Evolutionary conservation across 1,140 invertebrate genomes (phyloP), one percentile per base, ranked within the genome.

Genomic region (Drosophila ogumai): DNA sequence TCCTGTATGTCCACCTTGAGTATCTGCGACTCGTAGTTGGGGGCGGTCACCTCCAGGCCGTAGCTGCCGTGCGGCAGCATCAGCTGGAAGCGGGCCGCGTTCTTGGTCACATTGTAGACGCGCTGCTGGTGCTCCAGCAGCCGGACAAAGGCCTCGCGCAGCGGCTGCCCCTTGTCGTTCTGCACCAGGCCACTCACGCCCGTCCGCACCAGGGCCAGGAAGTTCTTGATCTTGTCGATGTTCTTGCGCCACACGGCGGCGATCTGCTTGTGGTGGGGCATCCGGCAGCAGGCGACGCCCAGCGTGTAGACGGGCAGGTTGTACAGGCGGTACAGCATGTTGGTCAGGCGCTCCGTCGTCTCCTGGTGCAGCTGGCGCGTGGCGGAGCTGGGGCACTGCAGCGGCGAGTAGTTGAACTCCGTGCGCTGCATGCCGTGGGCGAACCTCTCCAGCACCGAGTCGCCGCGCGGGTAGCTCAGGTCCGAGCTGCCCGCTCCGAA

Each of bases 271-370:
- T 95, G 93, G 2, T 86, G 64, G 0, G 97, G 97, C 94, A 96
- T 96, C 75, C 96, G 96, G 84, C 97, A 98, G 81, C 97, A 98
- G 47, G 95, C 94, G 7, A 95, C 66, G 2, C 95, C 94, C 28
- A 95, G 92, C 0, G 94, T 94, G n/a, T 94, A 92, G 71, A 95
- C 92, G 0, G 95, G 94, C 2, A 94, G 92, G 13, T 94, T 93
- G 67, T 93, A 95, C 71, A 94, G 92, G 38, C 94, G 93, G 63
- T 93, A 94, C 2, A 95, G 66, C 31, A 94, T 75, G 82, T 95
- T 95, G 3, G 95, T 94, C 17, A 95, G 43, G 1, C 87, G 54
- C n/a, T 90, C 79, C 40, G 65, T 80, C 15, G 78, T 80, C 46
- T 90, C 77, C 10, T 61, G 71, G 36, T 91, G 88, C 43, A 65